phyloP scores from a whole-genome alignment of 2,888 invertebrate species.

The Orthosia gracilis region DNA sequence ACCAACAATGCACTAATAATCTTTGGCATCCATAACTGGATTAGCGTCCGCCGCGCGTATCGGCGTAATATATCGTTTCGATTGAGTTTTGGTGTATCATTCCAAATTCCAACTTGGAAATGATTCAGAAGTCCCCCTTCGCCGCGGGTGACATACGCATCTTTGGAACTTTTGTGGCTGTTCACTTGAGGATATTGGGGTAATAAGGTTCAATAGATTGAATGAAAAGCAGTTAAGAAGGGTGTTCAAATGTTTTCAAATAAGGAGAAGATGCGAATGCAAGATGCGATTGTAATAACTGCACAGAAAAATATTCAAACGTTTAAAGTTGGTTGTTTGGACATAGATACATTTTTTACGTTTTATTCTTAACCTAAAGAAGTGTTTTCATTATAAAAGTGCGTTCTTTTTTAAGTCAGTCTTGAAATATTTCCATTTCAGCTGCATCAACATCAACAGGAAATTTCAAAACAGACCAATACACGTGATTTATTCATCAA shows the following conservation, averaged over 20 bases:
- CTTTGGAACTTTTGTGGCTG: constrained; percentile 52
- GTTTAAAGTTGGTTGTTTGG: too few relatives aligned
- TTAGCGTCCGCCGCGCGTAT: constrained; percentile 85
- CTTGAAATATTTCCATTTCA: neutral
- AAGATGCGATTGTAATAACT: too few relatives aligned
- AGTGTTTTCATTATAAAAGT: neutral
- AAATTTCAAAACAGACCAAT: constrained; percentile 23
- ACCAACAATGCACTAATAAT: constrained; percentile 66
- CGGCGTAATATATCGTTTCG: constrained; percentile 87
- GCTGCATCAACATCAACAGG: constrained; percentile 5
- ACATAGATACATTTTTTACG: neutral
- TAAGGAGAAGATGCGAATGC: neutral
- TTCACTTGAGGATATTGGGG: constrained; percentile 36
- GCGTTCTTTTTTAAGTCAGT: neutral
- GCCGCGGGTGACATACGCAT: constrained; percentile 72
- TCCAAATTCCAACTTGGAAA: constrained; percentile 76
- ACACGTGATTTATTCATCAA: constrained; percentile 12
- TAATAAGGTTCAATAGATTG: constrained; percentile 12
- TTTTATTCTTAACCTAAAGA: neutral
- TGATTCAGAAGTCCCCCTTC: constrained; percentile 74
- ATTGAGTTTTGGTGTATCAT: constrained; percentile 90
- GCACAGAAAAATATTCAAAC: neutral
- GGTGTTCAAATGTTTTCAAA: neutral
- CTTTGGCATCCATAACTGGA: constrained; percentile 86
- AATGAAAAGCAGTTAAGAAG: constrained; percentile 1